Evolutionary conservation across 2,797 vertebrate genomes (phyloP).

Genomic region (Myotis daubentonii): DNA sequence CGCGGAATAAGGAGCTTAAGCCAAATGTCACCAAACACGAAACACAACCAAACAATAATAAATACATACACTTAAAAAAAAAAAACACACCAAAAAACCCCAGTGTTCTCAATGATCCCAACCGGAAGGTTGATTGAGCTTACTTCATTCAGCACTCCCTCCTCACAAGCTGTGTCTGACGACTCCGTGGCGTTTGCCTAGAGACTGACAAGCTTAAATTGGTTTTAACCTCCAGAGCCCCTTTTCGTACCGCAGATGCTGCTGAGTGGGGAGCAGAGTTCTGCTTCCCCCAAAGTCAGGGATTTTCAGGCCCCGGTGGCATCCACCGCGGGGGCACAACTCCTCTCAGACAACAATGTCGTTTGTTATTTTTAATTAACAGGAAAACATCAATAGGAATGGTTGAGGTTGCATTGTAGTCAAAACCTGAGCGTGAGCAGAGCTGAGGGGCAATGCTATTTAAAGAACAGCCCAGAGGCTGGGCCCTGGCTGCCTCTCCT

Average conservation of each 20-base stretch:
- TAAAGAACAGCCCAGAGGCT: slow-evolving; percentile 54
- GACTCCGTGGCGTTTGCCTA: slow-evolving; percentile 73
- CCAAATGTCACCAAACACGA: neutral
- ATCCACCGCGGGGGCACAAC: slow-evolving; percentile 62
- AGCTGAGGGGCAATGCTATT: slow-evolving; percentile 24
- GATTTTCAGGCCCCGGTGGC: slow-evolving; percentile 73
- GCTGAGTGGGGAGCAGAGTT: slow-evolving; percentile 51
- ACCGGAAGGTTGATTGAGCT: slow-evolving; percentile 70
- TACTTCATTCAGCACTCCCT: slow-evolving; percentile 71
- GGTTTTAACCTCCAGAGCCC: slow-evolving; percentile 75
- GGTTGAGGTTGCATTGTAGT: slow-evolving; percentile 52
- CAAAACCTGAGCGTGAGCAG: slow-evolving; percentile 57
- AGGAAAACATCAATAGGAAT: slow-evolving; percentile 43
- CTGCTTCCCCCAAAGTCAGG: slow-evolving; percentile 63
- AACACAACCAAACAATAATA: slow-evolving; percentile 28
- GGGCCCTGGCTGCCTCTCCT: neutral
- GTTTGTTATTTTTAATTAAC: slow-evolving; percentile 77
- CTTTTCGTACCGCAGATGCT: slow-evolving; percentile 72
- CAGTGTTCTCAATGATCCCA: slow-evolving; percentile 77
- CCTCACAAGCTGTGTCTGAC: slow-evolving; percentile 64
- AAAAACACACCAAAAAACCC: slow-evolving; percentile 35
- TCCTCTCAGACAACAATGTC: slow-evolving; percentile 66
- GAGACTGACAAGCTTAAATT: slow-evolving; percentile 71
- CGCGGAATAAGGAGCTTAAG: slow-evolving; percentile 66
- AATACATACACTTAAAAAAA: neutral